Evolutionary conservation across 2,888 invertebrate genomes (phyloP), one percentile per base, ranked within the genome.

Genomic region (Anticlea derivata): DNA sequence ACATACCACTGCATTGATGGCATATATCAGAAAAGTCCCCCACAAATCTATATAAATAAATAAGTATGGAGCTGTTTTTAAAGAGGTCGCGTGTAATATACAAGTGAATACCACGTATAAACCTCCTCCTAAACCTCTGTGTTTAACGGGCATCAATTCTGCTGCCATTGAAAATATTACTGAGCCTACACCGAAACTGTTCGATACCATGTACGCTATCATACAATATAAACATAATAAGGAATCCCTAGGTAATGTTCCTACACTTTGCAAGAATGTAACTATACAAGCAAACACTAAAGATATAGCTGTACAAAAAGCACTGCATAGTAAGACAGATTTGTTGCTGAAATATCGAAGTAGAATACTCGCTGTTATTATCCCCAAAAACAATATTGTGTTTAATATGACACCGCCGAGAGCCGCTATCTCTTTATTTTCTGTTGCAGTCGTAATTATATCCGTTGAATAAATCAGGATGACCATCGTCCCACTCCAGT

Each of bases 91-190:
- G 17, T 60, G 58, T 11, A 60, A 40, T 4, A 58, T 0, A 26
- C 59, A 59, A 0, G 56, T 47, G 10, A 44, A 49, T 24, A 56
- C 30, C 10, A 63, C 54, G 7, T 45, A 58, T 5, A 61, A 24
- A 2, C 58, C 58, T 1, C 61, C 63, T 0, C 65, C 65, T 17
- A 65, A 8, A 5, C 61, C 60, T 48, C 60, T 55, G 10, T 63
- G 60, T 20, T 63, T 61, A 0, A 65, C 61, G 0, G 65, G 65
- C 57, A 61, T 60, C 3, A 65, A 5, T 13, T 59, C 63, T 0
- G 58, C 49, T 1, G 59, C 27, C n/a, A 63, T 31, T 0, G 52
- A 41, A 7, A 49, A 50, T 7, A 41, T 24, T 26, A 56, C 39
- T 7, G 56, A 41, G 23, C 31, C 39, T 11, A 58, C 30, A 3